phyloP scores from a whole-genome alignment of 2,113 vertebrate genomes.

The Rostratula benghalensis region DNA sequence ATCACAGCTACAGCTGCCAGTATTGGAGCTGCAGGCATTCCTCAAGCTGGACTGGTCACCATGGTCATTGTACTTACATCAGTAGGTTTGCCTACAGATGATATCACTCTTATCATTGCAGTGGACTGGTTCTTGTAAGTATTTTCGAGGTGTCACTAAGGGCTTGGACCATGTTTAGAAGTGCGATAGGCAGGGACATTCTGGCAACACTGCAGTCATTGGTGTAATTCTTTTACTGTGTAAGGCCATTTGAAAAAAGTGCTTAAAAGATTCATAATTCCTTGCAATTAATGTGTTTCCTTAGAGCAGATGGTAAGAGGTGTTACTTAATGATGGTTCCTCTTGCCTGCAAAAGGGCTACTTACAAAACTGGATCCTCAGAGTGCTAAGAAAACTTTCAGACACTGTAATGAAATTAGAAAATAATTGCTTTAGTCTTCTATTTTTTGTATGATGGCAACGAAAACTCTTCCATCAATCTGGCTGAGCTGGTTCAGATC shows the following conservation, averaged over 20 bases:
- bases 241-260: background rate
- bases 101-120: slow-evolving; percentile 91
- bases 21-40: slow-evolving; percentile 93
- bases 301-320: background rate
- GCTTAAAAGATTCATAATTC: background rate
- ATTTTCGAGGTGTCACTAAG: background rate
- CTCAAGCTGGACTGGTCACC: slow-evolving; percentile 92
- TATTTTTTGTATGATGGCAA: background rate
- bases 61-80: slow-evolving; percentile 95
- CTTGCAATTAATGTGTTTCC: background rate
- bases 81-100: slow-evolving; percentile 92
- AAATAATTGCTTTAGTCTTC: background rate
- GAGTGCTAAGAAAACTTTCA: background rate
- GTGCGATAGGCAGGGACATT: background rate
- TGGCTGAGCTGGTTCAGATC: background rate
- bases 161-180: background rate
- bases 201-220: background rate
- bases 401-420: background rate
- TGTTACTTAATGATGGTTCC: background rate
- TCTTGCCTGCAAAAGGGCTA: background rate
- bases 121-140: slow-evolving; percentile 97
- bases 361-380: background rate
- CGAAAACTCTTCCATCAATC: background rate
- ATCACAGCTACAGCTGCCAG: slow-evolving; percentile 94
- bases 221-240: background rate